Base-by-base conservation (phyloP, 2,888 invertebrate species). In the Cinara cedri region DNA sequence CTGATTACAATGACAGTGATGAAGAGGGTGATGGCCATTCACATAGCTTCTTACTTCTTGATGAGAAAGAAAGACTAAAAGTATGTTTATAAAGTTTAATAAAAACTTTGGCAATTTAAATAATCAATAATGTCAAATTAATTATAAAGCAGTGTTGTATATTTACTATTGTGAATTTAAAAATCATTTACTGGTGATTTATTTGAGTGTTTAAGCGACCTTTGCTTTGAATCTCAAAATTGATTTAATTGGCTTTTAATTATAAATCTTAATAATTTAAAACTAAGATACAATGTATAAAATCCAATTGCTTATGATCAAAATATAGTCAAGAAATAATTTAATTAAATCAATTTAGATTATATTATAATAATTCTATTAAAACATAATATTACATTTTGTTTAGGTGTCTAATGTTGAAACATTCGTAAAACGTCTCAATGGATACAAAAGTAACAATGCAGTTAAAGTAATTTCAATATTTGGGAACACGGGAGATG, bases 401-500 rank as follows among this genome's bases (percentile, higher is more conserved):
- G n/a, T 80, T n/a, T 65, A 83, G 83, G 88, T 91, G 10, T 85
- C 87, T 8, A 88, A 87, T 55, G 87, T 87, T 1, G 88, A 89
- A 81, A 85, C 89, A 83, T 89, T 91, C 84, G 84, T 88, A 13
- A 85, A 86, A 51, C 85, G 86, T 76, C 84, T 90, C 34, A 86
- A 86, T 68, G 88, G 89, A 75, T 83, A 84, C 10, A 87, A 87
- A 62, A 86, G 85, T 65, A 86, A 87, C 44, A 85, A 86, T 16
- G 90, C 89, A 85, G 89, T 93, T 16, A 93, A 93, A 86, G 93
- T 93, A 19, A 89, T 94, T 0, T 92, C 93, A 14, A 92, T 94
- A 84, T 93, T 94, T 86, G 94, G 94, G 3, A 94, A 93, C 84
- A 92, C 93, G 0, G 93, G 93, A 0, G 93, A 93, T 86, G 94